Base-by-base conservation (phyloP, 2,113 vertebrate species). In the Osmerus eperlanus region DNA sequence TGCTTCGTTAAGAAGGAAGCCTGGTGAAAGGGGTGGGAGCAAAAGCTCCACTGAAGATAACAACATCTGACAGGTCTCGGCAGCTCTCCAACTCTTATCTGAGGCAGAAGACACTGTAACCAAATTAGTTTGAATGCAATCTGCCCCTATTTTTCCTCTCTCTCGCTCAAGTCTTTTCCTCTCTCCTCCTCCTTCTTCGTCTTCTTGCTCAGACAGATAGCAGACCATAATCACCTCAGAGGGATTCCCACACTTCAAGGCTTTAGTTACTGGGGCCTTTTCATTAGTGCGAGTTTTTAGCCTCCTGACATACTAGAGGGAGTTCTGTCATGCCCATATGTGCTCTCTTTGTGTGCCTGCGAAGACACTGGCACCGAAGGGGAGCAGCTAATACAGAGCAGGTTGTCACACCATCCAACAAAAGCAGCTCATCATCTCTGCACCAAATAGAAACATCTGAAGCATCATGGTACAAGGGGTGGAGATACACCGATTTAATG, bases 121-220 rank as follows among this genome's bases (percentile, higher is more conserved):
- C 75, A 75, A 80, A 78, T 83, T 72, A 78, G 62, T 74, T 81
- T 74, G 66, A 78, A 81, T 76, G 68, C 54, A 70, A 74, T 80
- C 51, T 65, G 11, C 51, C 47, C 65, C 58, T 56, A 29, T 63
- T 52, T 53, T 65, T 28, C 25, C 25, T 5, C 6, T 58, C 13
- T 19, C 65, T 62, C 16, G 55, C n/a, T 47, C 41, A 47, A 47
- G 55, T 56, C 16, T 56, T n/a, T 64, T 28, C 19, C 64, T 21
- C 65, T 62, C 52, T 23, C 61, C 19, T 28, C 18, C 21, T n/a
- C 6, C 32, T 36, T 71, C 16, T 41, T 28, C 51, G 12, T 4
- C 52, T 66, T 67, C 36, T 62, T 59, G 51, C 36, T 9, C n/a
- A 28, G 61, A 23, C 23, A 71, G 67, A 76, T 67, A 66, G 60